Evolutionary conservation across 92 coral and sea anemone genomes (phyloP).

Genomic region (Porites rus): DNA sequence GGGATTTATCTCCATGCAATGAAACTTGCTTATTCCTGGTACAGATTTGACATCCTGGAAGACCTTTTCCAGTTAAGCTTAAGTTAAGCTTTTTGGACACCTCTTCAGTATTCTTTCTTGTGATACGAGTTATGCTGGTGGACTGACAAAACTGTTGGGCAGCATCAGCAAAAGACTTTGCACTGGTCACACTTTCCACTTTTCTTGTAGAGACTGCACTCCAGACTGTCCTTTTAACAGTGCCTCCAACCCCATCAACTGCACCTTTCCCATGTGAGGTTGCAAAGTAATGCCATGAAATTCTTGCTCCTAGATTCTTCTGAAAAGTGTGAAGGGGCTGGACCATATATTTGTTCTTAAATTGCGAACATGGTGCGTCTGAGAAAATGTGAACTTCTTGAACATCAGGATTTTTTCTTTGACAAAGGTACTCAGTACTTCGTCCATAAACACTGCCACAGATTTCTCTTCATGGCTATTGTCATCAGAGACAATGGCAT

Average conservation of each 20-base stretch:
- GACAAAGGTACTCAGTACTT: conserved; percentile 26
- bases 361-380: conserved; percentile 74
- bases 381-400: conserved; percentile 53
- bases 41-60: too few species aligned
- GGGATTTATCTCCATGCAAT: conserved; percentile 62
- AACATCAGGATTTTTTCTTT: conserved; percentile 62
- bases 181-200: conserved; percentile 31
- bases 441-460: conserved; percentile 69
- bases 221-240: conserved; percentile 60
- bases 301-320: conserved; percentile 22
- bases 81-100: too few species aligned
- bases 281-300: conserved; percentile 69
- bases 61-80: too few species aligned
- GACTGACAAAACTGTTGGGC: too few species aligned
- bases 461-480: conserved; percentile 64
- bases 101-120: too few species aligned
- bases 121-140: too few species aligned
- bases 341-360: conserved; percentile 69
- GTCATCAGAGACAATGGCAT: conserved; percentile 64
- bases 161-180: conserved; percentile 40
- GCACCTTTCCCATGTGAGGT: conserved; percentile 70
- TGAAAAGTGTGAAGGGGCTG: conserved; percentile 60
- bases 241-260: conserved; percentile 66
- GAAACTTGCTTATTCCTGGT: conserved; percentile 61
- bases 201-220: conserved; percentile 60